A percentile compares a stretch with the other conserved stretches of the same genome.
phyloP scores from a whole-genome alignment of 2,888 invertebrate genomes.

The Drosophila austrosaltans region DNA sequence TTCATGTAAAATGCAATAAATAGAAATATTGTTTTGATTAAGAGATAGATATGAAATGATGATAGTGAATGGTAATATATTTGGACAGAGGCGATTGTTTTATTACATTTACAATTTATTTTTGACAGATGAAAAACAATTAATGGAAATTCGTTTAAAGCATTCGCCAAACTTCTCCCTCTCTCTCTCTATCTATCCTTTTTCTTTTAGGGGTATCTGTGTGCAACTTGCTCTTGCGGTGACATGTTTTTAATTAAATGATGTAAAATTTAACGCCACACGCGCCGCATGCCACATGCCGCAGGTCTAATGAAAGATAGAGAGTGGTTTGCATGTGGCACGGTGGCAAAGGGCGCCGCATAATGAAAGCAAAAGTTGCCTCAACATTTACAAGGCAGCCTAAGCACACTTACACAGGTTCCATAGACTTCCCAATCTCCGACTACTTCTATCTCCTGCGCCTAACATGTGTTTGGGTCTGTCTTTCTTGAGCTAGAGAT shows the following conservation, averaged over 20 bases:
- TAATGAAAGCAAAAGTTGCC: constrained; percentile 23
- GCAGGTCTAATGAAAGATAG: constrained; percentile 43
- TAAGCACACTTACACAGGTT: constrained; percentile 13
- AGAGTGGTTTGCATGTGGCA: constrained; percentile 25
- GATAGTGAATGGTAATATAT: no score
- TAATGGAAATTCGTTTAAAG: constrained; percentile 21
- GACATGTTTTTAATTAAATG: constrained; percentile 82
- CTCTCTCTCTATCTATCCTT: no score
- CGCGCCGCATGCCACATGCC: constrained; percentile 35
- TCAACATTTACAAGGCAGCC: constrained; percentile 34
- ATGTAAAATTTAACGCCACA: constrained; percentile 77
- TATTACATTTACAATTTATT: constrained; percentile 48
- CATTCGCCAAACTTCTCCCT: background rate
- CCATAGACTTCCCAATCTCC: background rate
- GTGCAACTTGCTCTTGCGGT: constrained; percentile 38
- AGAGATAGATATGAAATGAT: constrained; percentile 20
- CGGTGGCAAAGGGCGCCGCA: constrained; percentile 18
- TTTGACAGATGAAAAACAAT: constrained; percentile 32
- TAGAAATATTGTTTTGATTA: constrained; percentile 29
- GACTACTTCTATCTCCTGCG: background rate
- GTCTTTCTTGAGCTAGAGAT: background rate
- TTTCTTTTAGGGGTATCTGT: background rate
- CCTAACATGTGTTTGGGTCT: background rate
- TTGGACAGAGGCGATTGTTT: constrained; percentile 26
- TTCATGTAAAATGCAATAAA: constrained; percentile 21